Conservation (phyloP, 2,113 vertebrate species). For the Aramus guarauna region DNA sequence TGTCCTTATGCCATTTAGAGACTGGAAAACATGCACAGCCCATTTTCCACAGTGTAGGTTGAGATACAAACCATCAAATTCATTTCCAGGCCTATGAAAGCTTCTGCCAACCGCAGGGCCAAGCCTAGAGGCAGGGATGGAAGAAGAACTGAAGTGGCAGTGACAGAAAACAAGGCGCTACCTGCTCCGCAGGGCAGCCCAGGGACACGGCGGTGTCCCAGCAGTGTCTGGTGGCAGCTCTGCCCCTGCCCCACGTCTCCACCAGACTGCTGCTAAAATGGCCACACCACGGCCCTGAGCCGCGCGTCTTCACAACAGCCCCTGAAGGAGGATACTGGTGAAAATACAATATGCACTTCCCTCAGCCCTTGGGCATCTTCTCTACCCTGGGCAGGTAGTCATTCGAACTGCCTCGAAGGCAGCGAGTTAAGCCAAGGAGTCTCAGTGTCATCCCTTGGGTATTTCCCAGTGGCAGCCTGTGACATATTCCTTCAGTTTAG, state of each 20-base stretch:
- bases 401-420: background rate
- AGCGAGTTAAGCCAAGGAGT: background rate
- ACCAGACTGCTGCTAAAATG: background rate
- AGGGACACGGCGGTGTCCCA: background rate
- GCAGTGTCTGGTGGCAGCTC: background rate
- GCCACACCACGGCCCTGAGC: rapidly evolving
- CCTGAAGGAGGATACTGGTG: background rate
- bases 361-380: background rate
- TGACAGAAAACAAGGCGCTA: background rate
- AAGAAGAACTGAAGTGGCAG: background rate
- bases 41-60: background rate
- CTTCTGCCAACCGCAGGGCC: background rate
- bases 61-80: background rate
- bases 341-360: background rate
- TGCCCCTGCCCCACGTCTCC: background rate
- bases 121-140: background rate
- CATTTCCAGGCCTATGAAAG: background rate
- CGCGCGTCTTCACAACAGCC: background rate
- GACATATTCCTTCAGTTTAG: background rate
- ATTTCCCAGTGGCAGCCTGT: background rate
- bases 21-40: background rate
- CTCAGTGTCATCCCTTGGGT: background rate
- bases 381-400: background rate
- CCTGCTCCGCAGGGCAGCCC: background rate
- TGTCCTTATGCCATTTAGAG: background rate